Evolutionary conservation across 2,113 vertebrate species (phyloP), one percentile per base, ranked within the genome.

Genomic region (Oreotrochilus melanogaster): DNA sequence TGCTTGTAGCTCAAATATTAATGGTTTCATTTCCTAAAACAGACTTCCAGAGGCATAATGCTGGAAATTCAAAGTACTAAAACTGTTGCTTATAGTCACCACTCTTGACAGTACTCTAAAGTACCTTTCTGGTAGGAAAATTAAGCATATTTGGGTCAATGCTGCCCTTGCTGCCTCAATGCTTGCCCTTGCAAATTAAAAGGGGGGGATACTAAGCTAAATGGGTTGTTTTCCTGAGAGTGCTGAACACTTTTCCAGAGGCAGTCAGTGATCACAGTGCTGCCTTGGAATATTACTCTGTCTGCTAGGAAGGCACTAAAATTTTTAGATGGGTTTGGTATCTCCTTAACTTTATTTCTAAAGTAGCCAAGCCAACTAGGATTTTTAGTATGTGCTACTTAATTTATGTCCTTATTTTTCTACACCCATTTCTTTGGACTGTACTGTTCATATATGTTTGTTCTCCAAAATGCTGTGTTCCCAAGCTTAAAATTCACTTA

Each of bases 1-100:
- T 10, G 11, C 6, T 57, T 1, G 0, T 14, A 48, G 25, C 19
- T 73, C 22, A 42, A 3, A 50, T 0, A 1, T 48, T 11, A 9
- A 4, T 35, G 30, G 10, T 3, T 82, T 88, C 54, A 33, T 28
- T 70, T 80, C 45, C 5, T 54, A 31, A 86, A 82, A 23, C 2
- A 30, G 21, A 4, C 54, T 93, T 95, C 25, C 17, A 31, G 23
- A 21, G 54, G 5, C 28, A 35, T 57, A 37, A 25, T 11, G 30
- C 35, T 72, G 22, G 72, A 61, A 88, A 79, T 65, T 58, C 16
- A 2, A 56, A 78, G 43, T 53, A 39, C 4, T 60, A 4, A 10
- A 2, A 78, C 74, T 27, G 31, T 45, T 0, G 1, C 30, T 51
- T 83, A 11, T 2, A n/a, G 25, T 28, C 0, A 0, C 19, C 5